phyloP scores from a whole-genome alignment of 1,140 invertebrate species.

The Lasioglossum albipes region DNA sequence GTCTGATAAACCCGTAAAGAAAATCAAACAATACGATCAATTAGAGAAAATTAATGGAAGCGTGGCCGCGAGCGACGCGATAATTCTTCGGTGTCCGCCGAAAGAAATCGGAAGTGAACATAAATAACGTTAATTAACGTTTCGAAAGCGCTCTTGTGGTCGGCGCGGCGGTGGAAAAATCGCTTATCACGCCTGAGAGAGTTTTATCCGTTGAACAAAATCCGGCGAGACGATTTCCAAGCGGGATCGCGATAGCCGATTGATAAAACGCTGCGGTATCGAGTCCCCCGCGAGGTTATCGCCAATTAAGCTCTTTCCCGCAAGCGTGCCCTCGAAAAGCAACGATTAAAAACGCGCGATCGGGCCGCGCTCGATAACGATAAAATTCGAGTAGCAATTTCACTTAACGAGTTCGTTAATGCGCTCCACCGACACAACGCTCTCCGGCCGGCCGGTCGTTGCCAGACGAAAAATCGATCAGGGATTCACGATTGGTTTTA shows the following conservation, averaged over 20 bases:
- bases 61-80: too few relatives aligned
- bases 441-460: background rate
- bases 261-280: background rate
- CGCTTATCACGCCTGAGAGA: background rate
- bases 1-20: too few relatives aligned
- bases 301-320: constrained; percentile 1
- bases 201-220: background rate
- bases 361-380: background rate
- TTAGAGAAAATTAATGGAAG: too few relatives aligned
- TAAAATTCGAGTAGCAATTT: constrained; percentile 22
- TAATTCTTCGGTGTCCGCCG: background rate
- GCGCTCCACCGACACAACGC: background rate
- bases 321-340: background rate
- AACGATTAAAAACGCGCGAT: background rate
- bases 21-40: too few relatives aligned
- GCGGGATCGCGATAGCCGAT: background rate
- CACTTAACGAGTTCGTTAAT: constrained; percentile 32
- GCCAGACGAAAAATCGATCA: background rate
- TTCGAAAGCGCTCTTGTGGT: background rate
- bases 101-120: background rate
- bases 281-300: background rate
- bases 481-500: constrained; percentile 44
- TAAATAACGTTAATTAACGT: background rate
- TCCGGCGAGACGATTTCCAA: background rate
- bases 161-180: background rate